Base-by-base conservation (phyloP, 2,113 vertebrate species). In the Neoarius graeffei region DNA sequence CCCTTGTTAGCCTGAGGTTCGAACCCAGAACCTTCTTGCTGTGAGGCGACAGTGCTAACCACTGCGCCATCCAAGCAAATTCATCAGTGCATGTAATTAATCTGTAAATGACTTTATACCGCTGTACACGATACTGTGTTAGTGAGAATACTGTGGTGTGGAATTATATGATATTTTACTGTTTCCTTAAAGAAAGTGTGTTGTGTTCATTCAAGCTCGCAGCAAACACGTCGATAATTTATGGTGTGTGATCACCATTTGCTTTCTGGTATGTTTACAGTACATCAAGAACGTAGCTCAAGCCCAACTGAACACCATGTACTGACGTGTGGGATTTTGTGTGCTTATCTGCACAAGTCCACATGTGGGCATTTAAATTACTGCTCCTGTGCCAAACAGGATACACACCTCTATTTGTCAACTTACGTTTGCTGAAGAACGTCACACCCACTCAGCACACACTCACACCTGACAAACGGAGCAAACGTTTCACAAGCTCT, bases 361-460 rank as follows among this genome's bases (percentile, higher is more conserved):
- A 8, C 19, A 3, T 15, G 60, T 83, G 81, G 62, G 81, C 14
- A 35, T 66, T 80, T 10, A 23, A n/a, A 6, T 35, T 66, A 42
- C 15, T 77, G 83, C 7, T 74, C 83, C 48, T 79, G 56, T 50
- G 50, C 27, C 88, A 85, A 17, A 80, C 83, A 81, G 88, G 83
- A 89, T 42, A 23, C 52, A 54, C 35, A 66, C 25, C 25, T 85
- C 57, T n/a, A 81, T 64, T 42, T 67, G 35, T 48, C 20, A 48
- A 48, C 4, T 79, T 76, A 57, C 82, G 25, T 85, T 67, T 60
- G 42, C 35, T 88, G 74, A 85, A 56, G 42, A n/a, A 64, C 20
- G 30, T 80, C 88, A 69, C 81, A 87, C 81, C 73, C 83, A 54
- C n/a, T 66, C 6, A 17, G 35, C 42, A 20, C n/a, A 1, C 10